A percentile compares a stretch with the other conserved stretches of the same genome.
Evolutionary conservation across 2,797 vertebrate genomes (phyloP).

Genomic region (Remorina albescens): DNA sequence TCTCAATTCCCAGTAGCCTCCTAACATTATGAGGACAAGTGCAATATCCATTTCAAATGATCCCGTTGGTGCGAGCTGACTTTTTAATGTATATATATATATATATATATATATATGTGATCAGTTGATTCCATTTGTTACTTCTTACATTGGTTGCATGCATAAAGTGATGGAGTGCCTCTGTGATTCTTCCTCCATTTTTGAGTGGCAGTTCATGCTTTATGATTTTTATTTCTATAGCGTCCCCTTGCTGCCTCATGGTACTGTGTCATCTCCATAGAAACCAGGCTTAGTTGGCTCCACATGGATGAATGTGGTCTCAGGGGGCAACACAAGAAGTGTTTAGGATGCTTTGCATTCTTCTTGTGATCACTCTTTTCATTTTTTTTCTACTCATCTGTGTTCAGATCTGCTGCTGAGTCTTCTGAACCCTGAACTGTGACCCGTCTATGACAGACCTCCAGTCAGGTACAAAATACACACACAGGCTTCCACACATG

Average conservation of each 20-base stretch:
- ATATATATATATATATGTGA: too few relatives aligned
- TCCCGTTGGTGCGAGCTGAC: not conserved
- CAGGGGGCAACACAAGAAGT: constrained; percentile 49
- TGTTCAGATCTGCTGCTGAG: constrained; percentile 73
- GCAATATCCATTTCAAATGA: not conserved
- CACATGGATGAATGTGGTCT: constrained; percentile 65
- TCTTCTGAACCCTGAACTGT: constrained; percentile 65
- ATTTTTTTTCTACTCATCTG: constrained; percentile 22
- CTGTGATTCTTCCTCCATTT: not conserved
- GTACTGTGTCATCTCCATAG: constrained; percentile 54
- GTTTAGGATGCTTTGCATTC: constrained; percentile 64
- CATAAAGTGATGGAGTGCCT: not conserved
- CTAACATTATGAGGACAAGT: not conserved
- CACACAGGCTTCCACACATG: constrained; percentile 8
- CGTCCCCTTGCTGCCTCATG: constrained; percentile 11
- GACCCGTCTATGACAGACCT: constrained; percentile 67
- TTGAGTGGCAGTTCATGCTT: not conserved
- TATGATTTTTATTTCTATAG: constrained; percentile 18
- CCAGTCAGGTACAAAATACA: constrained; percentile 69
- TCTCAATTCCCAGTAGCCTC: not conserved
- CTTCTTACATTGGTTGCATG: not conserved
- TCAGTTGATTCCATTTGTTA: not conserved
- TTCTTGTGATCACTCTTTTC: constrained; percentile 53
- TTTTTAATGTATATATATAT: not conserved
- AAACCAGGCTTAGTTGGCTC: constrained; percentile 60